Evolutionary conservation across 1,140 invertebrate species (phyloP).

Genomic region (Danaus plexippus): DNA sequence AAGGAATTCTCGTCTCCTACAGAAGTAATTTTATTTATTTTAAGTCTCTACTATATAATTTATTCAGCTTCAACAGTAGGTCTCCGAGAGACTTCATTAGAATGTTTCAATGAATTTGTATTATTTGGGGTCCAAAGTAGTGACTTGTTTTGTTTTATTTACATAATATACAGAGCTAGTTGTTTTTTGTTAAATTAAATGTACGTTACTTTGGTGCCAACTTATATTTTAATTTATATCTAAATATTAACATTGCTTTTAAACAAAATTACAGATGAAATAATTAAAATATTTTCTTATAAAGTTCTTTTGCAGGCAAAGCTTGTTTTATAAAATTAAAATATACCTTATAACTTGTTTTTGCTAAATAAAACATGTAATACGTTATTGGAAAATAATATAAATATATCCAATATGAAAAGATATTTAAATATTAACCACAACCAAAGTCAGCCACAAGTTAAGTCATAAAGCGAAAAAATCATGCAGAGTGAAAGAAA

Average conservation of each 20-base stretch:
- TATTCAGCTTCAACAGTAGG: too few species aligned
- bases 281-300: constrained; percentile 1
- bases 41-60: too few species aligned
- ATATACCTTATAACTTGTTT: too few species aligned
- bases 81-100: constrained; percentile 11
- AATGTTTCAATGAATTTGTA: constrained; percentile 17
- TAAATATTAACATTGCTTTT: too few species aligned
- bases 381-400: neutral
- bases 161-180: constrained; percentile 8
- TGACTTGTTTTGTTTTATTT: constrained; percentile 9
- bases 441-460: neutral
- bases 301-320: neutral
- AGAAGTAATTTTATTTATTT: too few species aligned
- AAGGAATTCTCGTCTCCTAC: too few species aligned
- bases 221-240: too few species aligned
- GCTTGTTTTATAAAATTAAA: too few species aligned
- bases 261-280: too few species aligned
- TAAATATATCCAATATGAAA: neutral
- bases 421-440: constrained; percentile 4
- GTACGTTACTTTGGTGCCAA: too few species aligned
- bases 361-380: neutral
- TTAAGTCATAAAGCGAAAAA: constrained; percentile 2
- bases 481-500: constrained; percentile 10
- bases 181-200: too few species aligned
- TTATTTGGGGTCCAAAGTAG: constrained; percentile 14